Evolutionary conservation across 1,140 invertebrate species (phyloP).

Genomic region (Galendromus occidentalis): DNA sequence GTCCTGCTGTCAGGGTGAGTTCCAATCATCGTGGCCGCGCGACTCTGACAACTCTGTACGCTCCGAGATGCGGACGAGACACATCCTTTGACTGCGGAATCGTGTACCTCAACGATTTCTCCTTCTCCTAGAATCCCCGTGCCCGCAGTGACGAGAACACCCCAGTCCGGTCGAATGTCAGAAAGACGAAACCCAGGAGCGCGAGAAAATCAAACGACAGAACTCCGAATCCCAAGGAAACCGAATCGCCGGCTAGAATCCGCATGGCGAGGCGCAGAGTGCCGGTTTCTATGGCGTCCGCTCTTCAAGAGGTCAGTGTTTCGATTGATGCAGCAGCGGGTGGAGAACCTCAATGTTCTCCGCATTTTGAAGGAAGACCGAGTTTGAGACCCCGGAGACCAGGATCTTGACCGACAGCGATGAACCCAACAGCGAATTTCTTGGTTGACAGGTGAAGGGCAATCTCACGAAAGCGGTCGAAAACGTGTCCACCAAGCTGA

Average conservation of each 20-base stretch:
- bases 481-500: neutral
- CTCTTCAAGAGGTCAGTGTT: neutral
- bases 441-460: neutral
- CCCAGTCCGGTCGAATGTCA: neutral
- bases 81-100: too few species aligned
- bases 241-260: neutral
- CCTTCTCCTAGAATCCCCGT: neutral
- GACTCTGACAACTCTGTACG: too few species aligned
- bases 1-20: too few species aligned
- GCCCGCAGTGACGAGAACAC: neutral
- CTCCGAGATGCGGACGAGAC: too few species aligned
- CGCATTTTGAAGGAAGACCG: too few species aligned
- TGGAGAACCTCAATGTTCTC: too few species aligned
- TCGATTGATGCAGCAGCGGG: too few species aligned
- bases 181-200: neutral
- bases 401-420: too few species aligned
- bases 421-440: neutral
- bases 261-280: neutral
- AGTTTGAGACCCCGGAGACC: too few species aligned
- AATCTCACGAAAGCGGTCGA: neutral
- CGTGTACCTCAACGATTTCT: too few species aligned
- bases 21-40: too few species aligned
- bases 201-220: too few species aligned
- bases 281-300: neutral
- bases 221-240: neutral